Evolutionary conservation across 2,113 vertebrate genomes (phyloP), one percentile per base, ranked within the genome.

Genomic region (Ictalurus punctatus): DNA sequence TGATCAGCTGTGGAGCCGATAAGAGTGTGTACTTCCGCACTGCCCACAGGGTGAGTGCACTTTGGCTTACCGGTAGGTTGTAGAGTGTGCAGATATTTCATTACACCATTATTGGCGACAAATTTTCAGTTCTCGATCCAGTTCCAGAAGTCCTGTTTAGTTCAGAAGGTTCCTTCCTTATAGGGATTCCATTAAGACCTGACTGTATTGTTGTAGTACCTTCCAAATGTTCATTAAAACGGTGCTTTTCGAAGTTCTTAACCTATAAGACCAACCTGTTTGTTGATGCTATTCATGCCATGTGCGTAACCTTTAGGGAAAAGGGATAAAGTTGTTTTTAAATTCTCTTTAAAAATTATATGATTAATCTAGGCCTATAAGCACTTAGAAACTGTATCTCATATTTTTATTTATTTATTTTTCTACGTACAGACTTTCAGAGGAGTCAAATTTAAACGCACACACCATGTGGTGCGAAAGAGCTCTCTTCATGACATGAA

Each of bases 401-500:
- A 44, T 44, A 5, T 3, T 44, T 44, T 44, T 13, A 69, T 30
- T 27, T 25, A 30, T 30, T 17, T 10, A 40, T 3, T 8, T 30
- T 30, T 67, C 12, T 30, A 74, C 12, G 6, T 48, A 19, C 91
- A 99, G 98, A 96, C 95, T 37, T 94, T 94, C 89, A 95, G 95
- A 92, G 97, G 97, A 73, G 95, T 97, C 5, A 96, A 97, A 86
- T 99, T 99, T 92, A 97, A 96, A 17, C 95, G 97, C 76, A 97
- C 97, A 0, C 98, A 99, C 92, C 98, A 99, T 23, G 96, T 96
- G 90, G 98, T 98, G 89, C 95, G 96, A 89, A 99, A 99, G 94
- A 98, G 96, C 40, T 99, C 98, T 0, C 95, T 98, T 59, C 97
- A 97, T 83, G 98, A 99, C 94, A 98, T 99, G 98, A 95, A 95